Evolutionary conservation across 1,140 invertebrate species (phyloP).

Genomic region (Bursaphelenchus mucronatus): DNA sequence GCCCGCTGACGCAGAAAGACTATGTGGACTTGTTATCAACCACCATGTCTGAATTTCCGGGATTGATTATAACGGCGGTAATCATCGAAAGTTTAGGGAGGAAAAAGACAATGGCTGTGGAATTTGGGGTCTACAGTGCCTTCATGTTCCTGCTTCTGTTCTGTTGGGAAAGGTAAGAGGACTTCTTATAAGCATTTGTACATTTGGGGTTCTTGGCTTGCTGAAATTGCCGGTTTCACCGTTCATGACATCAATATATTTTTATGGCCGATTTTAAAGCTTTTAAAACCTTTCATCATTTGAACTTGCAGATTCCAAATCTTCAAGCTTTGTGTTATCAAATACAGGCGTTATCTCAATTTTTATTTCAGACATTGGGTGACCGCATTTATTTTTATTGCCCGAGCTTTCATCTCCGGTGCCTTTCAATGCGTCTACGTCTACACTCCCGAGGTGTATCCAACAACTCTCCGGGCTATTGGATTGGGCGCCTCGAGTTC

Average conservation of each 20-base stretch:
- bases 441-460: constrained; percentile 88
- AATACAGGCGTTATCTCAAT: neutral
- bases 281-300: neutral
- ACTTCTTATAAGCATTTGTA: neutral
- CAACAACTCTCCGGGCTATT: constrained; percentile 78
- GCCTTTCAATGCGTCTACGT: constrained; percentile 91
- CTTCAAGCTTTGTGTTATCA: too few species aligned
- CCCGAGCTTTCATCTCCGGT: constrained; percentile 83
- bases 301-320: too few species aligned
- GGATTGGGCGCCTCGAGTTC: constrained; percentile 82
- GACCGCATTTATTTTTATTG: constrained; percentile 79
- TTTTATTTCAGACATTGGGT: constrained; percentile 70
- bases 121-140: constrained; percentile 78
- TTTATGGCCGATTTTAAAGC: constrained; percentile 23
- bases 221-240: neutral
- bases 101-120: constrained; percentile 87
- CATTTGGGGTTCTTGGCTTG: too few species aligned
- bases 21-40: constrained; percentile 90
- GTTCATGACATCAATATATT: constrained; percentile 12
- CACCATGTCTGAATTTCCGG: constrained; percentile 88
- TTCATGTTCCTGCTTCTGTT: constrained; percentile 77
- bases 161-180: constrained; percentile 65
- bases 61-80: constrained; percentile 83
- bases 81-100: constrained; percentile 83
- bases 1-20: constrained; percentile 72